phyloP scores from a whole-genome alignment of 2,113 vertebrate genomes.

The Callospermophilus lateralis region DNA sequence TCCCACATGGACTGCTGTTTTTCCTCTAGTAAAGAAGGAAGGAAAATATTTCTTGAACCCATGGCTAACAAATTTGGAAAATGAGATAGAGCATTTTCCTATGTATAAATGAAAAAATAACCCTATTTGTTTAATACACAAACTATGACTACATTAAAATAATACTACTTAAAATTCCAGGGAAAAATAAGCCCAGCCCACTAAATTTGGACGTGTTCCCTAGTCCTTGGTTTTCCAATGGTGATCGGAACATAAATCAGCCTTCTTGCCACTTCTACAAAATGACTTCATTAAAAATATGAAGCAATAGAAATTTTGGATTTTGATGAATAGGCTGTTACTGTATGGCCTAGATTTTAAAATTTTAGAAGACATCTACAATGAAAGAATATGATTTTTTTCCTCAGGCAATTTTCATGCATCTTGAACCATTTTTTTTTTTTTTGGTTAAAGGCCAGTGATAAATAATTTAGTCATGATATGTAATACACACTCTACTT shows the following conservation, averaged over 20 bases:
- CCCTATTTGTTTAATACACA: neutral
- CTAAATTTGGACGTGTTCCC: neutral
- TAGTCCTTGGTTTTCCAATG: neutral
- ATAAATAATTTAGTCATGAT: neutral
- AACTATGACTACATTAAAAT: constrained; percentile 10
- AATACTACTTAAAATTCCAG: constrained; percentile 17
- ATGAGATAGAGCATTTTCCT: neutral
- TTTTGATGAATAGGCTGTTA: neutral
- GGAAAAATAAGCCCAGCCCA: neutral
- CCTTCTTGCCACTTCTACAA: neutral
- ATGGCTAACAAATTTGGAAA: constrained; percentile 4
- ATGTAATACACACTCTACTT: neutral
- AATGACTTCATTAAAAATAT: neutral
- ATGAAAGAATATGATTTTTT: neutral
- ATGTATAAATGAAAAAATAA: neutral
- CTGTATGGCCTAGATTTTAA: neutral
- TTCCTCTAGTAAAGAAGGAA: neutral
- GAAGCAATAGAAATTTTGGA: neutral
- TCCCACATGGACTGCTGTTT: neutral
- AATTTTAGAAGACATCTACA: neutral
- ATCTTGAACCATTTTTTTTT: neutral
- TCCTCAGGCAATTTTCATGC: neutral
- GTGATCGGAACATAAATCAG: neutral
- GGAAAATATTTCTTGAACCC: neutral
- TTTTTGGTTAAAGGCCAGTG: neutral